phyloP scores from a whole-genome alignment of 2,888 invertebrate species.

The Ophion slaviceki region DNA sequence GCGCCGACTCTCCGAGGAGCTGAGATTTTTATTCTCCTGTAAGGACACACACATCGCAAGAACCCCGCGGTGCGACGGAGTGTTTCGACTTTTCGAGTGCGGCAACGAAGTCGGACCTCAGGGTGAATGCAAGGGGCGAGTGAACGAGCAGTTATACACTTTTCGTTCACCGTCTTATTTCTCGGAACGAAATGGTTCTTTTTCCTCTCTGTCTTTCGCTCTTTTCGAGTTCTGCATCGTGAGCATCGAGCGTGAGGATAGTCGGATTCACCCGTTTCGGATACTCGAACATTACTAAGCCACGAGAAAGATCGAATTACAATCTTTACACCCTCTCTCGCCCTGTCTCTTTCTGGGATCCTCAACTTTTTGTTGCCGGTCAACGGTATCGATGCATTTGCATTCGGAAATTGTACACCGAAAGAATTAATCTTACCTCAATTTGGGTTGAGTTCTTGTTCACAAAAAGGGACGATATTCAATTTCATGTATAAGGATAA shows the following conservation, averaged over 20 bases:
- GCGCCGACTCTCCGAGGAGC: slow-evolving; percentile 9
- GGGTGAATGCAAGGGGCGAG: not conserved
- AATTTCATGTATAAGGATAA: not conserved
- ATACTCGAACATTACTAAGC: slow-evolving; percentile 58
- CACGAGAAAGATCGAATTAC: slow-evolving; percentile 64
- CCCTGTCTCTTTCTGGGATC: slow-evolving; percentile 11
- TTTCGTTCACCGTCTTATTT: slow-evolving; percentile 60
- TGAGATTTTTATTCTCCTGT: slow-evolving; percentile 53
- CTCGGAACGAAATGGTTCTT: slow-evolving; percentile 63
- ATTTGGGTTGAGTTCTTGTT: not conserved
- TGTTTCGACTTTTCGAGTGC: slow-evolving; percentile 64
- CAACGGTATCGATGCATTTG: slow-evolving; percentile 43
- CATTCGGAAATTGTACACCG: slow-evolving; percentile 46
- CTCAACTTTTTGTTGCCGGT: slow-evolving; percentile 14
- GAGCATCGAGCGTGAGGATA: slow-evolving; percentile 19
- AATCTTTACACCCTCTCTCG: slow-evolving; percentile 33
- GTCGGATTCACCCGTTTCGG: slow-evolving; percentile 53
- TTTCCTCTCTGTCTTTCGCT: slow-evolving; percentile 5
- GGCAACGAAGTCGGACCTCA: slow-evolving; percentile 22
- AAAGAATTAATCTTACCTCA: slow-evolving; percentile 10
- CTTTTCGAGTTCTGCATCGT: slow-evolving; percentile 45
- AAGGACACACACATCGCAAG: slow-evolving; percentile 54
- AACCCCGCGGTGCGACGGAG: slow-evolving; percentile 59
- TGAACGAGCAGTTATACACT: slow-evolving; percentile 42
- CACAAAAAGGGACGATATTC: not conserved